Conservation (phyloP, 2,888 invertebrate species). For the Xylophagus ater region DNA sequence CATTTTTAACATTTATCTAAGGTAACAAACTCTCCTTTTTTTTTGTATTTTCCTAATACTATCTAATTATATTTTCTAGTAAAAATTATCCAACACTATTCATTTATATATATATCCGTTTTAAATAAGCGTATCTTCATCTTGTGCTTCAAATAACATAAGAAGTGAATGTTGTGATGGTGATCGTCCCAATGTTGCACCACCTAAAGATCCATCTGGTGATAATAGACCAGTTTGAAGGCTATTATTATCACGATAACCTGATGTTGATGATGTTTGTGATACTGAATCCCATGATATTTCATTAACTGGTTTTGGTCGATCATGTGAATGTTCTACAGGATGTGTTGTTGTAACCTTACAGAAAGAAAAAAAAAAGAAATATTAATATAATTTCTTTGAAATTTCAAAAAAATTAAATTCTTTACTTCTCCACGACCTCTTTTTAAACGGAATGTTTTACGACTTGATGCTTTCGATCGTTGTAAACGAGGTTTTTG, state of each 20-base stretch:
- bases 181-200: slow-evolving; percentile 55
- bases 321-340: slow-evolving; percentile 21
- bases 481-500: slow-evolving; percentile 64
- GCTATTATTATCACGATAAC: slow-evolving; percentile 62
- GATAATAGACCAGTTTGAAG: slow-evolving; percentile 38
- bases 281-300: slow-evolving; percentile 73
- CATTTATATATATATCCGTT: too few relatives aligned
- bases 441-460: slow-evolving; percentile 79
- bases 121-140: slow-evolving; percentile 77
- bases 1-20: too few relatives aligned
- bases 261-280: slow-evolving; percentile 77
- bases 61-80: too few relatives aligned
- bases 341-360: too few relatives aligned
- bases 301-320: slow-evolving; percentile 43
- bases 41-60: too few relatives aligned
- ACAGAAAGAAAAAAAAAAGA: too few relatives aligned
- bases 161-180: slow-evolving; percentile 67
- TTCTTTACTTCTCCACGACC: slow-evolving; percentile 59
- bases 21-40: too few relatives aligned
- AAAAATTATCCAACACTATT: too few relatives aligned
- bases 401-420: slow-evolving; percentile 13
- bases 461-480: slow-evolving; percentile 86
- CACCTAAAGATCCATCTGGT: slow-evolving; percentile 46
- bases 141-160: slow-evolving; percentile 67
- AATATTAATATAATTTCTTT: not conserved